These are phyloP conservation scores for Papilio glaucus DNA, from an alignment of 1,140 invertebrate genomes.

Conservation along the genomic window DNA sequence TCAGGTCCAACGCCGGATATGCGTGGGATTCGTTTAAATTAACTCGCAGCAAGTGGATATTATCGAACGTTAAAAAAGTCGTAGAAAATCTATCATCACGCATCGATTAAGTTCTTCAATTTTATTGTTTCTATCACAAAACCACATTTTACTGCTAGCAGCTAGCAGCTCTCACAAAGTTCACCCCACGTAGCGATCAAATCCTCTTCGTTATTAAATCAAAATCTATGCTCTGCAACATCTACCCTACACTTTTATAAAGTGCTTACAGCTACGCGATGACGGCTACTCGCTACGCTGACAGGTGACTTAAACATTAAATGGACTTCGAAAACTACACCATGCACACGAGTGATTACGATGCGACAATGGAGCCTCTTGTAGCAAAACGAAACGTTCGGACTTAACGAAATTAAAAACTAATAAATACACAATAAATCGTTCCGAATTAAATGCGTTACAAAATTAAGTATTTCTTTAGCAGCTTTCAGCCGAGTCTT, in stretches of 20 bases:
- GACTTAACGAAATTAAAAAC: constrained; percentile 64
- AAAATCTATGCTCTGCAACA: constrained; percentile 50
- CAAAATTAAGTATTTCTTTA: constrained; percentile 66
- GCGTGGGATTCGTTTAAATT: constrained; percentile 1
- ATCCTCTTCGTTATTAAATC: constrained; percentile 64
- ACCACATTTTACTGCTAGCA: constrained; percentile 80
- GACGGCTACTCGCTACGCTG: constrained; percentile 39
- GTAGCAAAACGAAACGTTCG: constrained; percentile 38
- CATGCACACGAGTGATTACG: constrained; percentile 1
- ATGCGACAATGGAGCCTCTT: constrained; percentile 15
- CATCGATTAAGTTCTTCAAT: constrained; percentile 72
- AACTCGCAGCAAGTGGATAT: constrained; percentile 40
- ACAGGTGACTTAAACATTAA: constrained; percentile 31
- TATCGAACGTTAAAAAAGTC: constrained; percentile 62
- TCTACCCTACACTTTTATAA: constrained; percentile 59
- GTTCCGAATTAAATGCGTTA: constrained; percentile 64
- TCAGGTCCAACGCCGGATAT: background rate
- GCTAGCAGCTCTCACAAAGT: constrained; percentile 77
- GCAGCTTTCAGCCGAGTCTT: constrained; percentile 63
- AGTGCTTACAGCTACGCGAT: constrained; percentile 48
- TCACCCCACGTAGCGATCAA: constrained; percentile 57
- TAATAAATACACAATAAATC: constrained; percentile 66
- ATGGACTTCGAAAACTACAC: constrained; percentile 23
- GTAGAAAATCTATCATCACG: constrained; percentile 74
- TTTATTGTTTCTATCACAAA: constrained; percentile 81